Evolutionary conservation across 2,888 invertebrate species (phyloP).

Genomic region (Drosophila rubida): DNA sequence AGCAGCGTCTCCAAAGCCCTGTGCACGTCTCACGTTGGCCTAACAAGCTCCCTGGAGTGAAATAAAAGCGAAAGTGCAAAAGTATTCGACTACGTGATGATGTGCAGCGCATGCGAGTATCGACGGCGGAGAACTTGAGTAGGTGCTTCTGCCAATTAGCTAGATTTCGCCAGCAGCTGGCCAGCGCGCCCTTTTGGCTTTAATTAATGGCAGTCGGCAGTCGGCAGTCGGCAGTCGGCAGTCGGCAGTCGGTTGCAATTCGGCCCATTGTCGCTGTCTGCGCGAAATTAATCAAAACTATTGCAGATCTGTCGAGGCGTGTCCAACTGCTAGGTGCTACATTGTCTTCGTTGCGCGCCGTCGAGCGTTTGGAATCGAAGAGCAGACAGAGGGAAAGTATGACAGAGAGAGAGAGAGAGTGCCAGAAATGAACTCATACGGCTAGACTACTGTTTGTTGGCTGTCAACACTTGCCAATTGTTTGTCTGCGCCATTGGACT

Average conservation of each 20-base stretch:
- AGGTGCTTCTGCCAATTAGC: conserved; percentile 58
- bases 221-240: too few species aligned
- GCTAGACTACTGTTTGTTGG: conserved; percentile 19
- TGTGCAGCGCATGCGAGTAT: conserved; percentile 44
- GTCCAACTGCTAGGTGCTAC: conserved; percentile 43
- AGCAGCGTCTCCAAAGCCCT: conserved; percentile 37
- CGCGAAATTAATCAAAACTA: conserved; percentile 78
- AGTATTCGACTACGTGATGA: conserved; percentile 80
- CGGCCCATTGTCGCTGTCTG: conserved; percentile 82
- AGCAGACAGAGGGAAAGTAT: too few species aligned
- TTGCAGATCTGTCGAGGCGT: conserved; percentile 48
- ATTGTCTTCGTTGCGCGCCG: not conserved
- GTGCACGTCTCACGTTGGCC: conserved; percentile 69
- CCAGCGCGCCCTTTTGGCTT: not conserved
- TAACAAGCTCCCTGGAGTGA: conserved; percentile 83
- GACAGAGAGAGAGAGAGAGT: too few species aligned
- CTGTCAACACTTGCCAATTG: conserved; percentile 80
- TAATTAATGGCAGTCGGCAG: conserved; percentile 53
- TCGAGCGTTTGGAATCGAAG: conserved; percentile 10
- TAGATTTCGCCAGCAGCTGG: conserved; percentile 31
- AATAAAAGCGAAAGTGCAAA: conserved; percentile 80
- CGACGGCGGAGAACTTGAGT: conserved; percentile 41
- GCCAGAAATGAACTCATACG: conserved; percentile 1
- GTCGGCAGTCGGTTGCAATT: conserved; percentile 68
- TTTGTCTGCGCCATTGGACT: conserved; percentile 67